These are phyloP conservation scores for Papilio aristodemus DNA, from an alignment of 1,140 invertebrate species.

Conservation along the genomic window DNA sequence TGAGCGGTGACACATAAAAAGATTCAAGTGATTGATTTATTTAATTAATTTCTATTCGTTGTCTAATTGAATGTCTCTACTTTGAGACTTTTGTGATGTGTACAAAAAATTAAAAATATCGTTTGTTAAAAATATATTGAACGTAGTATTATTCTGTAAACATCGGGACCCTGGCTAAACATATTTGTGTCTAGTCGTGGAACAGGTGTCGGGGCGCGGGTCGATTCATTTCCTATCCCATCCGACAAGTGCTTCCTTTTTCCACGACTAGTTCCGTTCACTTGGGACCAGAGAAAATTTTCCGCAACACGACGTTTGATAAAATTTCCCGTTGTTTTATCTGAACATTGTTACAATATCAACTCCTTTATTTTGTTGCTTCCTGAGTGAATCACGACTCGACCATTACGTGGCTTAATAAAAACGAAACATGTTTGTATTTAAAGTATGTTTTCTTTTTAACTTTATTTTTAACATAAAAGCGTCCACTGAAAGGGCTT, in stretches of 20 bases:
- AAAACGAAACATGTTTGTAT: neutral
- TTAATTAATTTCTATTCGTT: too few relatives aligned
- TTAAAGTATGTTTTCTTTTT: neutral
- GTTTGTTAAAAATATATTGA: too few relatives aligned
- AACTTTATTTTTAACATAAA: too few relatives aligned
- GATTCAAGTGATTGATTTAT: too few relatives aligned
- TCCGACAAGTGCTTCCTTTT: conserved; percentile 29
- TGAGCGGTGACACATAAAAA: too few relatives aligned
- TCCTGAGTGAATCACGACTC: conserved; percentile 15
- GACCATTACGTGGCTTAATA: too few relatives aligned
- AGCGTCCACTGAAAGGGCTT: too few relatives aligned
- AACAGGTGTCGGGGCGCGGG: conserved; percentile 21
- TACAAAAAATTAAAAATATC: too few relatives aligned
- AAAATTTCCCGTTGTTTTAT: conserved; percentile 28
- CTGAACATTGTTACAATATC: conserved; percentile 22
- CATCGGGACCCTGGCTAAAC: too few relatives aligned
- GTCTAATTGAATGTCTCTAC: too few relatives aligned
- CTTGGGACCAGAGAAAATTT: conserved; percentile 25
- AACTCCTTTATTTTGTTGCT: conserved; percentile 10
- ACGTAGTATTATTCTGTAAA: too few relatives aligned
- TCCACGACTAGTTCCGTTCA: conserved; percentile 27
- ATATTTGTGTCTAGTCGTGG: conserved; percentile 7
- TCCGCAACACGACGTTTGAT: conserved; percentile 26
- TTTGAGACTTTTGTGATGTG: too few relatives aligned
- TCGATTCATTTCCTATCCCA: conserved; percentile 31